Base-by-base conservation (phyloP, 2,113 vertebrate species). In the Glaucomys volans region DNA sequence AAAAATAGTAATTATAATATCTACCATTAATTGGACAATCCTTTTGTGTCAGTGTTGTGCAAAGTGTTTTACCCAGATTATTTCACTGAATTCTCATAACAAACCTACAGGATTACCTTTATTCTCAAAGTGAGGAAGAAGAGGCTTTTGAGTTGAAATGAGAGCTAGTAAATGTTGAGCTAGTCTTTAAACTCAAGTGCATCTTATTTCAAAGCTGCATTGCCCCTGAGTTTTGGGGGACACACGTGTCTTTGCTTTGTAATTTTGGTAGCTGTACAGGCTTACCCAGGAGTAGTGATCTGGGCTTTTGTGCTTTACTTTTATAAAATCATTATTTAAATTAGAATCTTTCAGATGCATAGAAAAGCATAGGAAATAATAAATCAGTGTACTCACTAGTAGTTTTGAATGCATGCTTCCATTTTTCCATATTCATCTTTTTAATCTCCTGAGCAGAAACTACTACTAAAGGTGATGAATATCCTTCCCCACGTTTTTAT, bases 251-350 rank as follows among this genome's bases (percentile, higher is more conserved):
- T 59, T 82, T 87, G 42, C 24, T 24, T 94, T 87, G 26, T 40
- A 82, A 12, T 52, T 96, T 62, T 93, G 42, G 35, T 76, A 90
- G 64, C 52, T 89, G 10, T 59, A 42, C 30, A 76, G 4, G 22
- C 13, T 59, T 90, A 93, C 9, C n/a, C 22, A 32, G 5, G 52
- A 42, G 37, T 42, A 64, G 11, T 54, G 52, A 54, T 47, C 50
- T 90, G n/a, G 37, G 24, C 26, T 26, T 84, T 85, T 94, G 57
- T 20, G 11, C 47, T 75, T 76, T 77, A 42, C 35, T 82, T 64
- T 93, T 37, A 37, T 89, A 47, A 40, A 44, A 80, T 66, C 87
- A 72, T 71, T 83, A 74, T 66, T 95, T 66, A 82, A 87, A 82
- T 66, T 4, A 66, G 28, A 80, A 72, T 47, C 16, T 69, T 37